A percentile compares a stretch with the other conserved stretches of the same genome.
phyloP scores from a whole-genome alignment of 2,888 invertebrate species.

The Ochlodes sylvanus region DNA sequence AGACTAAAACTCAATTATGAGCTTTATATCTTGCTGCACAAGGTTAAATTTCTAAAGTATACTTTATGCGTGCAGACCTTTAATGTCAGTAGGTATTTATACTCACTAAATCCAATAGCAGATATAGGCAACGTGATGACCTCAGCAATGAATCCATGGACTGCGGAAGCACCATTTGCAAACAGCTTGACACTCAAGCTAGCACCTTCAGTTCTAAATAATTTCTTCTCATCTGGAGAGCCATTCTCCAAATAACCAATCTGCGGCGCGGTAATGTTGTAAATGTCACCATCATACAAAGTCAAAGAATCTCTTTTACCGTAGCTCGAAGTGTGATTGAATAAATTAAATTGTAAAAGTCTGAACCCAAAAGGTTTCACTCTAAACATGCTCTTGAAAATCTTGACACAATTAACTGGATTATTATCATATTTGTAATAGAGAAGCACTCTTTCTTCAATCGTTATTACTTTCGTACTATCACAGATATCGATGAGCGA shows the following conservation, averaged over 20 bases:
- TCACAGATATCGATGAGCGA: constrained; percentile 98
- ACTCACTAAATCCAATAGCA: constrained; percentile 94
- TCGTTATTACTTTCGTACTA: constrained; percentile 94
- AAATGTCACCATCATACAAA: constrained; percentile 96
- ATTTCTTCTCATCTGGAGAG: constrained; percentile 88
- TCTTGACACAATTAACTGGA: constrained; percentile 98
- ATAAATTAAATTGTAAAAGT: constrained; percentile 95
- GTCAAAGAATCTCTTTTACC: constrained; percentile 93
- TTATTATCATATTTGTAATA: constrained; percentile 99
- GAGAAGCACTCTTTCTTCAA: constrained; percentile 95
- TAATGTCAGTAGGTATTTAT: background rate
- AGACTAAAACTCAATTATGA: no score
- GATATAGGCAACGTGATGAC: constrained; percentile 97
- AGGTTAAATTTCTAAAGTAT: no score
- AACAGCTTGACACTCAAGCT: constrained; percentile 95
- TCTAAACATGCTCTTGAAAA: constrained; percentile 94
- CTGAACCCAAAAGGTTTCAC: constrained; percentile 96
- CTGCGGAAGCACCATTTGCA: constrained; percentile 97
- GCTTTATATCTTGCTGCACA: no score
- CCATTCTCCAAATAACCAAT: constrained; percentile 90
- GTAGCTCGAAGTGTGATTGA: constrained; percentile 92
- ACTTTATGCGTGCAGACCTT: no score
- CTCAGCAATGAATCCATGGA: constrained; percentile 98
- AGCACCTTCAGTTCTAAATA: constrained; percentile 90
- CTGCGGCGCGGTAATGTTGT: constrained; percentile 90